Conservation (phyloP, 1,140 invertebrate genomes). For the Drosophila tropicalis region DNA sequence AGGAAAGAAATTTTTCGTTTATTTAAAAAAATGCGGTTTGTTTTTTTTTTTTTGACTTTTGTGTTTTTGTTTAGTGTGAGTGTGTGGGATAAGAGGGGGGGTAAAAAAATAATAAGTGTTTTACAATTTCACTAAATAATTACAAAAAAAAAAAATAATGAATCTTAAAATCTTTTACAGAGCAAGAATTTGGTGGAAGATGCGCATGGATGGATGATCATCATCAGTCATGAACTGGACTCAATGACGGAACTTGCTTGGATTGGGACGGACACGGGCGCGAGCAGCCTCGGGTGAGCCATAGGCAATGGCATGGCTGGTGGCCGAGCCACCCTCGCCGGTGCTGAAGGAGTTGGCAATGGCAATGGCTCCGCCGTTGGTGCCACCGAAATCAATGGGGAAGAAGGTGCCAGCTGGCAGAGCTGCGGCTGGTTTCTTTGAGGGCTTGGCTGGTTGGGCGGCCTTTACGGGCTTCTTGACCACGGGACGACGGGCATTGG, state of each 20-base stretch:
- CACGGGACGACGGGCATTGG: conserved; percentile 67
- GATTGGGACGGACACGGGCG: conserved; percentile 63
- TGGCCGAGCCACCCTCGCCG: conserved; percentile 87
- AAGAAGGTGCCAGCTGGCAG: conserved; percentile 85
- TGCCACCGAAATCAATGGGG: conserved; percentile 86
- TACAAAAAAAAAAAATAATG: conserved; percentile 43
- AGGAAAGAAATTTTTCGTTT: conserved; percentile 50
- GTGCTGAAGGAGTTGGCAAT: conserved; percentile 89
- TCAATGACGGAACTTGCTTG: conserved; percentile 78
- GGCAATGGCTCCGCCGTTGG: conserved; percentile 85
- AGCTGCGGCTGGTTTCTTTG: conserved; percentile 60
- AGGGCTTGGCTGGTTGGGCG: conserved; percentile 45
- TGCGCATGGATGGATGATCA: conserved; percentile 44
- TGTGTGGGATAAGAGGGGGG: background rate
- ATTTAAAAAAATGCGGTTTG: conserved; percentile 1
- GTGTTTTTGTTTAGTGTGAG: too few relatives aligned
- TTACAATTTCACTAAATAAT: conserved; percentile 69
- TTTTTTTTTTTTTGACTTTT: background rate
- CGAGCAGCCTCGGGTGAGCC: conserved; percentile 84
- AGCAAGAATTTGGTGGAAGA: conserved; percentile 42
- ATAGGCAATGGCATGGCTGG: conserved; percentile 88
- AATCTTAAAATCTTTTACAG: conserved; percentile 36
- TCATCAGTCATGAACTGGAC: conserved; percentile 28
- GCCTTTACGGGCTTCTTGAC: conserved; percentile 62
- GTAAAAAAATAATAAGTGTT: conserved; percentile 46